Percentiles rank a stretch among this genome's conserved stretches.
Evolutionary conservation across 2,113 vertebrate species (phyloP).

Genomic region (Chloebia gouldiae): DNA sequence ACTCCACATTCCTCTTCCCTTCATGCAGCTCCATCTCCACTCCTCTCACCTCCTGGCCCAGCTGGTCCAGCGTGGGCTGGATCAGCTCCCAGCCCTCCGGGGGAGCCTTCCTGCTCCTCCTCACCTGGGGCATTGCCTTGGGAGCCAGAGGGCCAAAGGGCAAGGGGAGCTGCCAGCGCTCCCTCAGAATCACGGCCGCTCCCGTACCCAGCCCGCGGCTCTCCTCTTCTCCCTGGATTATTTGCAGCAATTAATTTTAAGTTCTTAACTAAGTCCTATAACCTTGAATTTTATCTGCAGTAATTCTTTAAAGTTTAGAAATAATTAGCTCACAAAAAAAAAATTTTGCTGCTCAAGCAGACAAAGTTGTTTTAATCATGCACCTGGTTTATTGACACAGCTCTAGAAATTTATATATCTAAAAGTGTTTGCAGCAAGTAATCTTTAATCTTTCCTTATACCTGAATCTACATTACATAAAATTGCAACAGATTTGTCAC

Average conservation of each 20-base stretch:
- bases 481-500: neutral
- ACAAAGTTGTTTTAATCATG: neutral
- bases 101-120: neutral
- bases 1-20: conserved; percentile 93
- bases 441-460: neutral
- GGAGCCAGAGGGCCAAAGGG: neutral
- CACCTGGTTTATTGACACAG: neutral
- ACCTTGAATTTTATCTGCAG: neutral
- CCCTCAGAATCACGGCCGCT: neutral
- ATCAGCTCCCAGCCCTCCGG: neutral
- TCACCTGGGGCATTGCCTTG: neutral
- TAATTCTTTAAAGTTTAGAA: neutral
- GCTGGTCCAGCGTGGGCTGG: conserved; percentile 80
- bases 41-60: conserved; percentile 98
- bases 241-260: neutral
- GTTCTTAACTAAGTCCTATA: neutral
- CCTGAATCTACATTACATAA: neutral
- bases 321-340: neutral
- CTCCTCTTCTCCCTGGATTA: neutral
- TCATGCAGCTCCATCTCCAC: conserved; percentile 93
- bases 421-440: neutral
- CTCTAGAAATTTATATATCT: neutral
- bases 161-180: neutral
- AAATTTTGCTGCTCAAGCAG: too few species aligned
- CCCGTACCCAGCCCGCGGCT: neutral